Evolutionary conservation across 2,113 vertebrate species (phyloP), one percentile per base, ranked within the genome.

Genomic region (Psittacula cyanocephala): DNA sequence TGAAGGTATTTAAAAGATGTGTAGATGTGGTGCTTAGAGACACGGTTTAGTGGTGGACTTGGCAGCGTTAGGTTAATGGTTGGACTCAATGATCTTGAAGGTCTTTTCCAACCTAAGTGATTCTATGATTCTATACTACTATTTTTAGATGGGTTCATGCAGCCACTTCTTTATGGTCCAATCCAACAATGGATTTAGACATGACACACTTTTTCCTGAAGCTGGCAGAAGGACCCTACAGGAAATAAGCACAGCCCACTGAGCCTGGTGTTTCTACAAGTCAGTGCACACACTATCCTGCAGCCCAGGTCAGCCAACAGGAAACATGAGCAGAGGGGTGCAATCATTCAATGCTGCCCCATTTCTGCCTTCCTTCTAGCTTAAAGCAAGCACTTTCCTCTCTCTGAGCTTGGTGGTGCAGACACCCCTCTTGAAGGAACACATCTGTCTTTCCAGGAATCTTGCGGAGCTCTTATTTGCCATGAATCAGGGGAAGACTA

Each of bases 401-500:
- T n/a, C 29, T 23, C 63, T 35, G 5, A 75, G 33, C 67, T 15
- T 29, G 55, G 20, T n/a, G n/a, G n/a, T 49, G 39, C 46, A 75
- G 50, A 89, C 35, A 2, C 1, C 4, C 6, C 14, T 63, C n/a
- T 63, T 84, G 69, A 78, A 59, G 8, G 41, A 63, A 47, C 7
- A 43, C 0, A 0, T 11, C 28, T 88, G 6, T 53, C 88, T 72
- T 76, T 65, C 67, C 69, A 65, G 63, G 35, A 72, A 41, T 55
- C 1, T 4, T 17, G 8, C 16, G 63, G 60, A 65, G 18, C 33
- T 57, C 52, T 49, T 75, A 11, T n/a, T 70, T 87, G 29, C 16
- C 35, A n/a, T 0, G 0, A 81, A 39, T 4, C 0, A 0, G 37
- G 23, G 46, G 28, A 25, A 76, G 85, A 60, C 17, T 0, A 7